These are phyloP conservation scores for Oplegnathus fasciatus DNA, from an alignment of 2,113 vertebrate genomes.

Conservation along the genomic window DNA sequence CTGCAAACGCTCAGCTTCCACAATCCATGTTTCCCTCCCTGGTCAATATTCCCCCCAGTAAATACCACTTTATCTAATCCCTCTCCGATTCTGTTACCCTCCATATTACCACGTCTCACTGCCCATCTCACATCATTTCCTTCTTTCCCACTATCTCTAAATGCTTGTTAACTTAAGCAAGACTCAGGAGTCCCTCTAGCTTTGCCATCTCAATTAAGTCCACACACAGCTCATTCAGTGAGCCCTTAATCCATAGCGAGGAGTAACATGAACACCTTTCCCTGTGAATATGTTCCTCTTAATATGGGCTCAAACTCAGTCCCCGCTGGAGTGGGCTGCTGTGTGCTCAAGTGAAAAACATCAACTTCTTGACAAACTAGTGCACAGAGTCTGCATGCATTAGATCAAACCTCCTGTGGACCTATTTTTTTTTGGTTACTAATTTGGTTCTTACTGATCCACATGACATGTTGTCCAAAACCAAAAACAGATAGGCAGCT, in stretches of 20 bases:
- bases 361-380: conserved; percentile 27
- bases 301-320: conserved; percentile 52
- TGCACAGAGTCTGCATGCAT: conserved; percentile 23
- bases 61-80: conserved; percentile 54
- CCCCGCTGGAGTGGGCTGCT: conserved; percentile 3
- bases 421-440: neutral
- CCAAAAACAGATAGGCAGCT: conserved; percentile 36
- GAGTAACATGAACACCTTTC: conserved; percentile 39
- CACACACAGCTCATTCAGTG: conserved; percentile 43
- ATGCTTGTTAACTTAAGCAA: conserved; percentile 66
- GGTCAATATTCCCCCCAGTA: conserved; percentile 50
- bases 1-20: conserved; percentile 30
- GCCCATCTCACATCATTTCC: conserved; percentile 55
- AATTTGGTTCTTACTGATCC: conserved; percentile 13
- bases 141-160: conserved; percentile 37
- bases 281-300: conserved; percentile 35
- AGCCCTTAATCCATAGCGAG: conserved; percentile 53
- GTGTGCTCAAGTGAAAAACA: conserved; percentile 47
- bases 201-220: conserved; percentile 68
- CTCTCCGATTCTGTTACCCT: conserved; percentile 16
- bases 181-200: conserved; percentile 56
- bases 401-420: conserved; percentile 4
- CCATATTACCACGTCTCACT: conserved; percentile 30
- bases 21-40: conserved; percentile 24
- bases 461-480: conserved; percentile 35